Base-by-base conservation (phyloP, 2,888 invertebrate genomes). In the Dendrolimus houi region DNA sequence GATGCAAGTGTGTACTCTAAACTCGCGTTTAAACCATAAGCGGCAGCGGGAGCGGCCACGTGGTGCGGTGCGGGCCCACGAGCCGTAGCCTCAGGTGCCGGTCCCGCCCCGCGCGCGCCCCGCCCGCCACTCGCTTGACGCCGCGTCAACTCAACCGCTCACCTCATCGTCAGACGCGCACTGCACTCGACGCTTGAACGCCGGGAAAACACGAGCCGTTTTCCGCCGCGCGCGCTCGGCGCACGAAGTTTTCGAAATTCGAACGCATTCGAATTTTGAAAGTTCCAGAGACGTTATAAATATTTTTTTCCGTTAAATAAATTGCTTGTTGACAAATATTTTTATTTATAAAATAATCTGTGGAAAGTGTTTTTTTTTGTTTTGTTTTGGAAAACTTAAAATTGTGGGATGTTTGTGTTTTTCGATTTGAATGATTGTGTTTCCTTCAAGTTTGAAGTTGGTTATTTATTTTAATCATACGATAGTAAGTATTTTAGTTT, bases 121-220 rank as follows among this genome's bases (percentile, higher is more conserved):
- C 72, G 74, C 80, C 78, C 79, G 75, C 75, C 74, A 75, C 77
- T 71, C 76, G 75, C 79, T 70, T 72, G 78, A 72, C 77, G 76
- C 75, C 79, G 76, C 77, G 77, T 73, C 79, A 77, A 72, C 73
- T 72, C 75, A 74, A 73, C 75, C 82, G 80, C 79, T 83, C 81
- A 83, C 84, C 82, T 83, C 80, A 71, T 76, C 78, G 82, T 81
- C 82, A 82, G 81, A 82, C 81, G 83, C 85, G 83, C 83, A 81
- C 85, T 83, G 83, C 86, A 88, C 85, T 88, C 87, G 84, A 86
- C 87, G 88, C 84, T 77, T 82, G 90, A 84, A 84, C 83, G 87
- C 86, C 84, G 90, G 87, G 87, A 87, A 89, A 89, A 85, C 81
- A 86, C 85, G 83, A 85, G 78, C 77, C 81, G 84, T 85, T 88